Conservation (phyloP, 1,140 invertebrate genomes). For the Drosophila nigrodunni region DNA sequence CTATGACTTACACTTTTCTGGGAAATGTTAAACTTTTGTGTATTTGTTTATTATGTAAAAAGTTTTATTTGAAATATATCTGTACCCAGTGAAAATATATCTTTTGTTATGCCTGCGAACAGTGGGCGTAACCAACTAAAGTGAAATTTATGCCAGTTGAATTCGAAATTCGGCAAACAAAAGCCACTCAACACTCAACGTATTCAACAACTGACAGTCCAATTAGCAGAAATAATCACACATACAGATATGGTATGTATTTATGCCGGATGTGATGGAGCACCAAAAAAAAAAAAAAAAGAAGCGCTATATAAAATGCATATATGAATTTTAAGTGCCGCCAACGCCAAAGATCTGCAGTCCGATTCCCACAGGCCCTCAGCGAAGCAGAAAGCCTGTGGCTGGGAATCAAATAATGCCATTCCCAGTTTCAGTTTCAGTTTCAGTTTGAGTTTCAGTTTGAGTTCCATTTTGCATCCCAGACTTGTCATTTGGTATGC, state of each 20-base stretch:
- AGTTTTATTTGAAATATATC: background rate
- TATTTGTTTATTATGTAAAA: slow-evolving; percentile 3
- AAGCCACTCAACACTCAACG: slow-evolving; percentile 40
- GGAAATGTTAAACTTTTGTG: background rate
- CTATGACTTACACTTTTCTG: background rate
- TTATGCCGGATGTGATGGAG: slow-evolving; percentile 75
- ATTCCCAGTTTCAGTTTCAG: slow-evolving; percentile 32
- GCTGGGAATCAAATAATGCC: slow-evolving; percentile 4
- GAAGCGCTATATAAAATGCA: slow-evolving; percentile 40
- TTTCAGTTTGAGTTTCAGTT: background rate
- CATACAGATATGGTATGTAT: slow-evolving; percentile 50
- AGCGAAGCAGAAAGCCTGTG: slow-evolving; percentile 76
- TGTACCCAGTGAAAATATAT: background rate
- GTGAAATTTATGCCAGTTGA: slow-evolving; percentile 75
- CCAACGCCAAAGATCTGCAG: slow-evolving; percentile 35
- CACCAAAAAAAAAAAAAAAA: slow-evolving; percentile 42
- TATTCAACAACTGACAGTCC: slow-evolving; percentile 68
- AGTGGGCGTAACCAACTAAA: slow-evolving; percentile 60
- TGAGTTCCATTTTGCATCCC: background rate
- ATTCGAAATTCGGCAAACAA: slow-evolving; percentile 60
- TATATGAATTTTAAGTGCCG: slow-evolving; percentile 71
- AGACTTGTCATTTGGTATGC: slow-evolving; percentile 63
- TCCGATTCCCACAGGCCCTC: slow-evolving; percentile 62
- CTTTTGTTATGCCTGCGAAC: background rate
- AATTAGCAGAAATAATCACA: slow-evolving; percentile 75